Percentiles rank a stretch among this genome's conserved stretches.
Evolutionary conservation across 2,113 vertebrate genomes (phyloP).

Genomic region (Taxidea taxus): DNA sequence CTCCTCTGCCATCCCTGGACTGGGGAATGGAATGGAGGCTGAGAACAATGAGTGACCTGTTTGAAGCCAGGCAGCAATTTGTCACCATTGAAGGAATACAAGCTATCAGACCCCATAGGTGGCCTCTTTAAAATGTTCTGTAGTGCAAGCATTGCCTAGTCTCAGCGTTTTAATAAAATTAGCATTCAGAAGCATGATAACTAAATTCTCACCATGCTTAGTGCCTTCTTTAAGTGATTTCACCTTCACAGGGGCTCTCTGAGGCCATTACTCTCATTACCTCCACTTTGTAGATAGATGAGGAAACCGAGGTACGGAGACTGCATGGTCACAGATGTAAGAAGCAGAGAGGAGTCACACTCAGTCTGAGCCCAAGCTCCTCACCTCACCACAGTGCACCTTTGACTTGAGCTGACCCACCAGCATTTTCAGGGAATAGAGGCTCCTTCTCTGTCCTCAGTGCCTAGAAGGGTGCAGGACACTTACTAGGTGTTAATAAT

Average conservation of each 20-base stretch:
- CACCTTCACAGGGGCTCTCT: neutral
- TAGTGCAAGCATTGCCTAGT: neutral
- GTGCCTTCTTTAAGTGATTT: neutral
- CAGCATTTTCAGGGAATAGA: neutral
- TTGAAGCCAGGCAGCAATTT: slow-evolving; percentile 40
- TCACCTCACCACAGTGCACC: accelerated
- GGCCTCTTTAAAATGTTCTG: neutral
- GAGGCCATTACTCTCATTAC: neutral
- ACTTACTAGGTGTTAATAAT: neutral
- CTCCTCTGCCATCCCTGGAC: neutral
- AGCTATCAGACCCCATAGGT: slow-evolving; percentile 1
- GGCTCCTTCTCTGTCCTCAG: neutral
- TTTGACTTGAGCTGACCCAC: neutral
- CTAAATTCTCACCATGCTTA: neutral
- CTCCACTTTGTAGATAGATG: neutral
- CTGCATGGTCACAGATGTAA: neutral
- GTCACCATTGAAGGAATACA: slow-evolving; percentile 19
- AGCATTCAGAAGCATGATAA: neutral
- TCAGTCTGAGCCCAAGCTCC: neutral
- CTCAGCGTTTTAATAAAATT: neutral
- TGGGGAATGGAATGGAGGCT: neutral
- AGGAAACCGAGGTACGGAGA: neutral
- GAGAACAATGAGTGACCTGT: slow-evolving; percentile 10
- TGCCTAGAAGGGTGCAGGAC: neutral
- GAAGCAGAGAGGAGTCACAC: neutral